Conservation (phyloP, 2,888 invertebrate genomes). For the Heteropelma amictum region DNA sequence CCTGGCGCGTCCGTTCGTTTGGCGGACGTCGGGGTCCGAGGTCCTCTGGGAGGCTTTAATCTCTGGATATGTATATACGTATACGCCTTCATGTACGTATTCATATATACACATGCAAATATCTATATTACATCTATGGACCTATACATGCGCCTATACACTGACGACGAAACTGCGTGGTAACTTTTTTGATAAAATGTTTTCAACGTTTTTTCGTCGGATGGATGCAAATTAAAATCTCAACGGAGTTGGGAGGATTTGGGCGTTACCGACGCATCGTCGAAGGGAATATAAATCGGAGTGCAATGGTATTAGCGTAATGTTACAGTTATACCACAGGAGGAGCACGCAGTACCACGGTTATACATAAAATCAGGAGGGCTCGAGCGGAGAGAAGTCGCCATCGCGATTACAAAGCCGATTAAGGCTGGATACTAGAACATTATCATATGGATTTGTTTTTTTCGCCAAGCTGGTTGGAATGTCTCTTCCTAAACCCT, state of each 20-base stretch:
- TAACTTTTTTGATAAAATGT: conserved; percentile 76
- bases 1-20: conserved; percentile 48
- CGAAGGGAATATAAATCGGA: conserved; percentile 53
- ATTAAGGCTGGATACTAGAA: conserved; percentile 72
- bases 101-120: background rate
- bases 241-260: conserved; percentile 51
- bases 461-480: conserved; percentile 45
- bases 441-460: conserved; percentile 74
- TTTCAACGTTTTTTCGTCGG: conserved; percentile 73
- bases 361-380: background rate
- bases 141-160: background rate
- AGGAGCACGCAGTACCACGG: background rate
- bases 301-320: conserved; percentile 26
- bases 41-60: conserved; percentile 20
- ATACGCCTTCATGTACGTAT: background rate
- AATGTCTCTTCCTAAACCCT: conserved; percentile 11
- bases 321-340: conserved; percentile 1
- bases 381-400: conserved; percentile 35
- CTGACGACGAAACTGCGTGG: conserved; percentile 62
- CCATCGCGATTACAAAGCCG: conserved; percentile 73
- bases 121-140: no score
- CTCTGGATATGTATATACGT: background rate
- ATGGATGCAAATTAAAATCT: conserved; percentile 75
- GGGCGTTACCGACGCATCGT: conserved; percentile 40
- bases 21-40: conserved; percentile 5